Evolutionary conservation across 2,113 vertebrate species (phyloP), one percentile per base, ranked within the genome.

Genomic region (Delphinapterus leucas): DNA sequence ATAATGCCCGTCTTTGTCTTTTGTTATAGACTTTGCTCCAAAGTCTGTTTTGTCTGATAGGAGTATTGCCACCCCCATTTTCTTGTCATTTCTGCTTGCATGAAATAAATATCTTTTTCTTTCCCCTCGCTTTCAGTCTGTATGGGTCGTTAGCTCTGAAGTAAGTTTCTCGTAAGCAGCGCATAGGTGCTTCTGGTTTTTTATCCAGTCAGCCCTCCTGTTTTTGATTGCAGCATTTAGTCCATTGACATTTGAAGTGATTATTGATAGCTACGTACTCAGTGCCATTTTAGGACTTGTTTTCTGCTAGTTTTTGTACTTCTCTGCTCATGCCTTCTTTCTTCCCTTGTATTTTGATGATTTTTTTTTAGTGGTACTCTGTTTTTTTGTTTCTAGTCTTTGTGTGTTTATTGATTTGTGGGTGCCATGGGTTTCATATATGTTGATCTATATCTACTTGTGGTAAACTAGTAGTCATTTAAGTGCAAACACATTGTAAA

Each of bases 161-260:
- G 73, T 44, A n/a, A 53, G 31, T 53, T 53, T 53, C 74, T 77
- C 12, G 1, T 11, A 21, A 33, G 74, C 74, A 53, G 74, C 28
- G 13, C 21, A 5, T 21, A 6, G 47, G 20, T 7, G 47, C 9
- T 21, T 77, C 31, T 77, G 49, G 5, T 12, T 9, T n/a, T 53
- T 77, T 7, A n/a, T 33, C 47, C 20, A 33, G 0, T n/a, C 18
- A 21, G 47, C 47, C 2, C 3, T 2, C 28, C 18, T 77, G 73
- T 20, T 3, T 33, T 53, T n/a, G 2, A 21, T 2, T 6, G 74
- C 1, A 21, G 33, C 18, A 0, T 53, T 77, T 1, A 33, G 74
- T 53, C 28, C 20, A 6, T 21, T 77, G 44, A 11, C 47, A 7
- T 53, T 53, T 2, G 47, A 13, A 53, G 74, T n/a, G 0, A 2